Conservation (phyloP, 2,797 vertebrate genomes). For the Malacoctenus gilli region DNA sequence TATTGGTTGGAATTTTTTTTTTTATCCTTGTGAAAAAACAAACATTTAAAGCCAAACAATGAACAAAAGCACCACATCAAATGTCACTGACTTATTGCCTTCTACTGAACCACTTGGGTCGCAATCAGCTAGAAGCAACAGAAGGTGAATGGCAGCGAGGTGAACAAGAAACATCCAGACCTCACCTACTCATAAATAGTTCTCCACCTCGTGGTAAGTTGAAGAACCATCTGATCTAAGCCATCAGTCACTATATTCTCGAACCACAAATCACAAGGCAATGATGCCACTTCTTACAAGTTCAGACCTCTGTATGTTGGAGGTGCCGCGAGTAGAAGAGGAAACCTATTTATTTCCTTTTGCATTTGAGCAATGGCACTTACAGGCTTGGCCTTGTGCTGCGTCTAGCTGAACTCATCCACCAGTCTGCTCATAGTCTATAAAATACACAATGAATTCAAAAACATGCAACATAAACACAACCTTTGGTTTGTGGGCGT, state of each 20-base stretch:
- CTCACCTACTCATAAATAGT: background rate
- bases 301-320: constrained; percentile 24
- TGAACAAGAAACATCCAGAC: no score
- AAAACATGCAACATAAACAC: constrained; percentile 71
- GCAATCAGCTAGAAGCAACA: no score
- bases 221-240: constrained; percentile 14
- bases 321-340: constrained; percentile 32
- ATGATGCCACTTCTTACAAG: constrained; percentile 28
- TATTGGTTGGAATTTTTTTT: no score
- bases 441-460: constrained; percentile 67
- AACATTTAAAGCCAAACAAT: no score
- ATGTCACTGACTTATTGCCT: no score
- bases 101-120: no score
- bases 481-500: constrained; percentile 62
- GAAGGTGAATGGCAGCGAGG: no score
- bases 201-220: constrained; percentile 19
- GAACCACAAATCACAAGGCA: constrained; percentile 16
- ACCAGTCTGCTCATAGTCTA: constrained; percentile 46
- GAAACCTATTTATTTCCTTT: constrained; percentile 49
- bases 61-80: no score
- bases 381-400: constrained; percentile 50
- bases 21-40: no score
- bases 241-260: constrained; percentile 7
- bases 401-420: constrained; percentile 59
- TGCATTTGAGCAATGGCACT: constrained; percentile 62